These are phyloP conservation scores for Galerucella pusilla DNA, from an alignment of 2,888 invertebrate species.

Conservation along the genomic window DNA sequence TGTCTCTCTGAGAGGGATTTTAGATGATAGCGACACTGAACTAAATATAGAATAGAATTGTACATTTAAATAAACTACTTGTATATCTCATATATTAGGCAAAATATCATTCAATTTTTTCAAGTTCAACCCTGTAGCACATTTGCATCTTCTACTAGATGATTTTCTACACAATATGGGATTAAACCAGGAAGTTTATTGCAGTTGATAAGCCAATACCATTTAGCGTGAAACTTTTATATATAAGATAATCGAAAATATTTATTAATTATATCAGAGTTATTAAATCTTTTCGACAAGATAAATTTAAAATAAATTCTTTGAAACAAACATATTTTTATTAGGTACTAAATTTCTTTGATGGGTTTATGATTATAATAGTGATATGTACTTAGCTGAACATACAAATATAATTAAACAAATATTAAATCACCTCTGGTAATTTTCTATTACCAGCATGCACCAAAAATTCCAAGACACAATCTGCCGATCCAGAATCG, in stretches of 20 bases:
- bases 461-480: conserved; percentile 96
- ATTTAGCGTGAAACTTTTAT: no score
- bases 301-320: no score
- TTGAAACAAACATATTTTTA: not conserved
- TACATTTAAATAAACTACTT: no score
- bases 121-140: no score
- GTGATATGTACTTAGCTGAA: not conserved
- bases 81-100: no score
- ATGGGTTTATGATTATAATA: no score
- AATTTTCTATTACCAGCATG: conserved; percentile 91
- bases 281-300: no score
- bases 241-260: no score
- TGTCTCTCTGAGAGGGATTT: no score
- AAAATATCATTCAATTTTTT: no score
- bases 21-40: no score
- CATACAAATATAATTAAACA: not conserved
- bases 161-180: not conserved
- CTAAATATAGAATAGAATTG: no score
- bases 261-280: not conserved
- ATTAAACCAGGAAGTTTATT: not conserved
- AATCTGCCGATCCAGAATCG: conserved; percentile 97
- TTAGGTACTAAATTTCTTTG: not conserved
- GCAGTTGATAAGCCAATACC: not conserved
- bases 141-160: not conserved
- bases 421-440: conserved; percentile 74